A percentile compares a stretch with the other conserved stretches of the same genome.
Evolutionary conservation across 2,113 vertebrate species (phyloP).

Genomic region (Excalfactoria chinensis): DNA sequence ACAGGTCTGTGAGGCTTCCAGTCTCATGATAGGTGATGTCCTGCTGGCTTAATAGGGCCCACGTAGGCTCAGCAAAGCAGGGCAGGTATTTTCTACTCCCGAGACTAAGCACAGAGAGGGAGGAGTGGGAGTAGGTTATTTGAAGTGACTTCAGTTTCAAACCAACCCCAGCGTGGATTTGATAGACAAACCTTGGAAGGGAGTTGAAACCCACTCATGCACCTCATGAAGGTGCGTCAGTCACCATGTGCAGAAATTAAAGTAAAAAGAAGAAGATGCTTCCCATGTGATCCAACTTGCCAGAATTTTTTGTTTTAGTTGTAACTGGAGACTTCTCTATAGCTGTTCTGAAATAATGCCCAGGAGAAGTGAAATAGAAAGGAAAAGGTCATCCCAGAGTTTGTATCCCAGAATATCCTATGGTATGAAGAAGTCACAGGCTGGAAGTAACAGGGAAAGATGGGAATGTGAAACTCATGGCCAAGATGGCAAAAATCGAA

Average conservation of each 20-base stretch:
- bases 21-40: background rate
- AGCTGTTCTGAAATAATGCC: background rate
- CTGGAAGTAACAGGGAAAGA: background rate
- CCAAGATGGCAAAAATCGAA: background rate
- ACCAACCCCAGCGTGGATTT: background rate
- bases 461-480: background rate
- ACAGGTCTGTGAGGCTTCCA: background rate
- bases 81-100: background rate
- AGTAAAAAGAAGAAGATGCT: background rate
- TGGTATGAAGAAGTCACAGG: background rate
- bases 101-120: background rate
- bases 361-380: background rate
- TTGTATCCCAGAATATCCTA: too few relatives aligned
- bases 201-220: background rate
- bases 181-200: slow-evolving; percentile 33
- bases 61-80: background rate
- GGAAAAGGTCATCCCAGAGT: background rate
- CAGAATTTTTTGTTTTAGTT: background rate
- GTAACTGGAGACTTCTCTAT: background rate
- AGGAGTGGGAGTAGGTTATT: slow-evolving; percentile 31
- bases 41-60: background rate
- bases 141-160: slow-evolving; percentile 32
- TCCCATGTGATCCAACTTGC: background rate
- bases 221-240: slow-evolving; percentile 10
- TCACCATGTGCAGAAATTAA: slow-evolving; percentile 8